Conservation (phyloP, 2,888 invertebrate species). For the Mesorhabditis belari region DNA sequence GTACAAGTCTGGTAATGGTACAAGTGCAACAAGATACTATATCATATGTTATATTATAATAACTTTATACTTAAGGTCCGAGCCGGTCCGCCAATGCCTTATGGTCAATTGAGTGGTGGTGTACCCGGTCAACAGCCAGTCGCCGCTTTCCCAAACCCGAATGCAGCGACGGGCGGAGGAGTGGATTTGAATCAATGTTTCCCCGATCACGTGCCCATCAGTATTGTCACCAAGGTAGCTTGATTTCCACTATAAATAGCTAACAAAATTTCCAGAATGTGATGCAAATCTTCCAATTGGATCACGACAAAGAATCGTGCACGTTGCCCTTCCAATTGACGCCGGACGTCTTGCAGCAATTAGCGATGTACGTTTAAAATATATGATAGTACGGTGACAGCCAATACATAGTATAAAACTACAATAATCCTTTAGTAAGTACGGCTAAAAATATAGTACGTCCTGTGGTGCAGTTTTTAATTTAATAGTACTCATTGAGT, state of each 20-base stretch:
- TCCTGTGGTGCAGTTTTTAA: no score
- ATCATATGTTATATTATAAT: no score
- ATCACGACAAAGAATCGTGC: background rate
- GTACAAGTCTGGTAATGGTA: no score
- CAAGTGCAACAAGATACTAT: no score
- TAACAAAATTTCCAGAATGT: background rate
- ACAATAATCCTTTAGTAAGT: no score
- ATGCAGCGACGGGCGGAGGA: no score
- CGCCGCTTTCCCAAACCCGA: background rate
- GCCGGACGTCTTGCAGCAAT: background rate
- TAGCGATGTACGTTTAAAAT: background rate
- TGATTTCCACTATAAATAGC: background rate
- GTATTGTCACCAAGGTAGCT: background rate
- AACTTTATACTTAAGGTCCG: no score
- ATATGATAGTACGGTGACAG: no score
- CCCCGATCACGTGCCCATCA: background rate
- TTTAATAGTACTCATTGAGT: no score
- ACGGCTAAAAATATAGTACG: no score
- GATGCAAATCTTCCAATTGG: background rate
- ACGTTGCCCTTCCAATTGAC: background rate
- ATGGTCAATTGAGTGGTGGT: background rate
- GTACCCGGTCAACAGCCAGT: background rate
- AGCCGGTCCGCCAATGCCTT: background rate
- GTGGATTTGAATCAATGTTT: background rate
- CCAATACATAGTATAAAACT: no score